Evolutionary conservation across 2,888 invertebrate genomes (phyloP), one percentile per base, ranked within the genome.

Genomic region (Stenoptilia bipunctidactyla): DNA sequence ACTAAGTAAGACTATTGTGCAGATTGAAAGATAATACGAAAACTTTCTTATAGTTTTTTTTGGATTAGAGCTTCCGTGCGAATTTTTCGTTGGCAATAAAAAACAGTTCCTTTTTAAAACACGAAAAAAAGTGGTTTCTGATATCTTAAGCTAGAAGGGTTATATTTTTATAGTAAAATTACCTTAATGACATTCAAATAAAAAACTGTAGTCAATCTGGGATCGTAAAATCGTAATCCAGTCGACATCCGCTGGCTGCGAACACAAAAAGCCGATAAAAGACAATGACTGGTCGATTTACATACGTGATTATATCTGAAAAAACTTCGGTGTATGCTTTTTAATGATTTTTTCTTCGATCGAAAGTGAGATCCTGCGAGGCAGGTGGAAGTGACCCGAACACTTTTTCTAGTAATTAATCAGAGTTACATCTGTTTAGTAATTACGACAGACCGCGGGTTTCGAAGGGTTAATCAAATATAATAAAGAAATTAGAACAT

Each of bases 391-490:
- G 54, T 56, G 56, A 50, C 61, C 58, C 60, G 51, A 55, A 59
- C 58, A 47, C 61, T 77, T 76, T 79, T 77, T 77, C 66, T 70
- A 63, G 55, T 70, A 79, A 80, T 82, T 80, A 82, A 82, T 80
- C 79, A 75, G 69, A 50, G 57, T 53, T 63, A 66, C 79, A 82
- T 79, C 80, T 80, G 80, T 76, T 69, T 56, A 47, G 62, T 77
- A 79, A 80, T 79, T 77, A 79, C 66, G 55, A 49, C 50, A 55
- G 52, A 49, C 45, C 45, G 42, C 38, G 38, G 50, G 51, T 51
- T 70, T 67, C 72, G 69, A 79, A 76, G 80, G 79, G 77, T 76
- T 80, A 77, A 77, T 82, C 79, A 82, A 80, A 80, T 70, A 76
- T 76, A 79, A 80, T 82, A 79, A 80, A 82, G 80, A 73, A 76